Evolutionary conservation across 2,113 vertebrate genomes (phyloP), one percentile per base, ranked within the genome.

Genomic region (Pseudopodoces humilis): DNA sequence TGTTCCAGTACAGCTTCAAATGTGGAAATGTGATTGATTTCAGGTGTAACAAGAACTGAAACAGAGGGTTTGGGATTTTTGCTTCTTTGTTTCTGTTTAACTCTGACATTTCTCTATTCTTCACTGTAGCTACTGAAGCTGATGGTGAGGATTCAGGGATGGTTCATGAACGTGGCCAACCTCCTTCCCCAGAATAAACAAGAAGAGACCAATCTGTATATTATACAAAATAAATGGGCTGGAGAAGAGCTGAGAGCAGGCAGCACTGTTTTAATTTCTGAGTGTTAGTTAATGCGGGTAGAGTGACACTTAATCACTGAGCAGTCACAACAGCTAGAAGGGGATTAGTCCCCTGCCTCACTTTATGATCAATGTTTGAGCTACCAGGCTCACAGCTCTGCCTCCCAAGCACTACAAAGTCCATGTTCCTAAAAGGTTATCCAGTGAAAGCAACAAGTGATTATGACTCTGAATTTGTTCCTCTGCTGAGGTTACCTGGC

Each of bases 111-210:
- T 60, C 86, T 62, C 62, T 88, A 1, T 93, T 88, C 43, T 83
- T 86, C 37, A 25, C 91, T 91, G 94, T 43, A 97, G 97, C 82
- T 84, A 18, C 91, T 65, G 95, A 95, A 79, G 50, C 90, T 83
- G 96, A 95, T 23, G 79, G 37, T 78, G 97, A 93, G 86, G 94
- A 97, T 64, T 77, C 77, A 11, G 91, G 49, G 44, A 21, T 56
- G 33, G 85, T 76, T 13, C 5, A 3, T 24, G 95, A 97, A 63
- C 39, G 77, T 75, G 86, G 68, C 80, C 97, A 91, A 44, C 46
- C 79, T 3, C 74, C 91, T 13, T 91, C 95, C 50, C 83, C 94
- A 93, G 97, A 98, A 94, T 89, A 97, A 86, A 85, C 74, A 17
- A 35, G 69, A 33, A 58, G 77, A 93, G 82, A 93, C 7, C 50